Base-by-base conservation (phyloP, 1,140 invertebrate genomes). In the Andrena cerasifolii region DNA sequence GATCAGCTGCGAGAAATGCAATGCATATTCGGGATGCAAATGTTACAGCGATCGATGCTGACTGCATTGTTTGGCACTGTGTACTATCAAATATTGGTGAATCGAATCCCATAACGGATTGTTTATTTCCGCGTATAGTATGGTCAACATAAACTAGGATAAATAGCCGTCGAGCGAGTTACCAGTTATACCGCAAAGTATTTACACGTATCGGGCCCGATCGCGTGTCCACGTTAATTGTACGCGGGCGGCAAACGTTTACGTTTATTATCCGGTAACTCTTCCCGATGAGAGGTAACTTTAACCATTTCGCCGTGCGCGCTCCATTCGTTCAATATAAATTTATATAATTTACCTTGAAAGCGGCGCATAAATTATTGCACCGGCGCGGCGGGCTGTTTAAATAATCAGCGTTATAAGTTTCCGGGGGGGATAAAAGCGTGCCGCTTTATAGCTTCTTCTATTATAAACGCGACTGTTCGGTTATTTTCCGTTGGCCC, bases 151-250 rank as follows among this genome's bases (percentile, higher is more conserved):
- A 43, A 77, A 61, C 58, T 43, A n/a, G 56, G 31, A 66, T 79
- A 78, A 83, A 83, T 65, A 62, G 24, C 33, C 36, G 54, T 47
- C 18, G 40, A 74, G 45, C 33, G 75, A 51, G 63, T 54, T 63
- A 18, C 36, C 80, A 65, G 70, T 66, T 71, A 75, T 62, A 36
- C 80, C 65, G 56, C 80, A 79, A 84, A 74, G 47, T 51, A 77
- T 58, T 77, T 53, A 28, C 45, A 10, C n/a, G 53, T 58, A 49
- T 53, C 45, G 47, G 2, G 6, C 16, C n/a, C 49, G 47, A 63
- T 72, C 54, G 24, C 8, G 0, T 21, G 53, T 43, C 16, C 24
- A 18, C 36, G 68, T 63, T 78, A 78, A 72, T 56, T 51, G 45
- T 28, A 12, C 54, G 18, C 8, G 14, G 7, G 36, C 40, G 36